Percentiles rank a stretch among this genome's conserved stretches.
Evolutionary conservation across 1,140 invertebrate genomes (phyloP).

Genomic region (Asobara japonica): DNA sequence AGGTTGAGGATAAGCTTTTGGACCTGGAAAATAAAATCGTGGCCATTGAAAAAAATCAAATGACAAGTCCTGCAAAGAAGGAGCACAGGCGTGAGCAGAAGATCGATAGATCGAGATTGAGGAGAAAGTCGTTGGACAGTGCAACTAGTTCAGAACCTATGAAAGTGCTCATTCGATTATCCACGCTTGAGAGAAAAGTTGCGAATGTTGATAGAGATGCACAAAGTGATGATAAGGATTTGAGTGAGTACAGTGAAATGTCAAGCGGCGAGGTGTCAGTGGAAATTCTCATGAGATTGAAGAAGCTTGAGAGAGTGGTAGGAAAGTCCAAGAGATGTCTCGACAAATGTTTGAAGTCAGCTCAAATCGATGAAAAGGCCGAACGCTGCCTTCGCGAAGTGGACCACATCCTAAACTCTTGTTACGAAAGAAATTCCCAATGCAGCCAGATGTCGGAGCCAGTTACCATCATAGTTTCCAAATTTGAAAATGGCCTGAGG

Average conservation of each 20-base stretch:
- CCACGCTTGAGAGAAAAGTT: slow-evolving; percentile 79
- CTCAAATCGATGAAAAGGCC: slow-evolving; percentile 58
- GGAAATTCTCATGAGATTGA: slow-evolving; percentile 56
- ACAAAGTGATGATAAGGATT: slow-evolving; percentile 58
- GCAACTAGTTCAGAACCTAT: slow-evolving; percentile 80
- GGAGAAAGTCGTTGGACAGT: slow-evolving; percentile 80
- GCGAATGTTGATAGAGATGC: slow-evolving; percentile 68
- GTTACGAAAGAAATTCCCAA: slow-evolving; percentile 53
- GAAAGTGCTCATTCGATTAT: slow-evolving; percentile 79
- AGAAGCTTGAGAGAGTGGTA: slow-evolving; percentile 54
- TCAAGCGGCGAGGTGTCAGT: slow-evolving; percentile 50
- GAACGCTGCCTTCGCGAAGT: slow-evolving; percentile 61
- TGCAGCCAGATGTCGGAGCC: slow-evolving; percentile 66
- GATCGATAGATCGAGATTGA: slow-evolving; percentile 64
- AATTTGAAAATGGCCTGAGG: slow-evolving; percentile 73
- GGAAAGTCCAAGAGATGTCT: slow-evolving; percentile 57
- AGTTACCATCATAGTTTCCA: slow-evolving; percentile 71
- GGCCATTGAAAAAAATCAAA: slow-evolving; percentile 72
- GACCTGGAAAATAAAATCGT: slow-evolving; percentile 83
- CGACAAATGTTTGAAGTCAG: slow-evolving; percentile 58
- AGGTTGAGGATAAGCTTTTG: slow-evolving; percentile 83
- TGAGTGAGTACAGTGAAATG: slow-evolving; percentile 55
- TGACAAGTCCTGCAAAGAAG: slow-evolving; percentile 61
- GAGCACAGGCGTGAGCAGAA: slow-evolving; percentile 67
- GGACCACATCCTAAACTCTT: slow-evolving; percentile 59